Percentiles rank a stretch among this genome's conserved stretches.
Conservation (phyloP, 2,113 vertebrate genomes). For the Antechinus stuartii region DNA sequence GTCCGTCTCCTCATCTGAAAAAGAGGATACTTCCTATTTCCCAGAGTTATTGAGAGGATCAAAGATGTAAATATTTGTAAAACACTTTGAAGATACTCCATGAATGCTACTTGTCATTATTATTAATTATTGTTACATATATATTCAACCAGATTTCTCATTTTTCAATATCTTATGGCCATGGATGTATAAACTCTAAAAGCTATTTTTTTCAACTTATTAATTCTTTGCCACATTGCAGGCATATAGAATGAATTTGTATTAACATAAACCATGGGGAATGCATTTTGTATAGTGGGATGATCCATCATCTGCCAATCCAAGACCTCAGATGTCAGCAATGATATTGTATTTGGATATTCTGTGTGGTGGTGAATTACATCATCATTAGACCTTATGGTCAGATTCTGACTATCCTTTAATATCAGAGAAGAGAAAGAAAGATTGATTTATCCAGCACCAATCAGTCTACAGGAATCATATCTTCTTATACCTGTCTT, state of each 20-base stretch:
- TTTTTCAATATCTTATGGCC: not conserved
- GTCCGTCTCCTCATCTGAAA: not conserved
- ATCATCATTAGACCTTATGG: not conserved
- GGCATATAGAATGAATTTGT: not conserved
- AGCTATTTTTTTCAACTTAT: not conserved
- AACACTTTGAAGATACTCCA: not conserved
- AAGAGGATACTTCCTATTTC: not conserved
- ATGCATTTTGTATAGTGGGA: rapidly evolving
- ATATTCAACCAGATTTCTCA: not conserved
- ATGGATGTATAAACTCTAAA: not conserved
- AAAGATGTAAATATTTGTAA: not conserved
- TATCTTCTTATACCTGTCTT: not conserved
- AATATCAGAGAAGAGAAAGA: not conserved
- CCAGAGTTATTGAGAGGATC: not conserved
- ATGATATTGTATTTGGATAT: too few species aligned
- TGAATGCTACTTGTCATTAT: not conserved
- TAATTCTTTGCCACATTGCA: not conserved
- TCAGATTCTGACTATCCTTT: not conserved
- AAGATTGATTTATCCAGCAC: constrained; percentile 19
- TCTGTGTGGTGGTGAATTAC: not conserved
- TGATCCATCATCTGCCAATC: not conserved
- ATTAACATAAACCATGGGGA: not conserved
- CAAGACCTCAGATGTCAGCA: not conserved
- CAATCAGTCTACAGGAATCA: not conserved
- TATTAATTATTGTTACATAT: not conserved